phyloP scores from a whole-genome alignment of 2,113 vertebrate species.

The Ellobius talpinus region DNA sequence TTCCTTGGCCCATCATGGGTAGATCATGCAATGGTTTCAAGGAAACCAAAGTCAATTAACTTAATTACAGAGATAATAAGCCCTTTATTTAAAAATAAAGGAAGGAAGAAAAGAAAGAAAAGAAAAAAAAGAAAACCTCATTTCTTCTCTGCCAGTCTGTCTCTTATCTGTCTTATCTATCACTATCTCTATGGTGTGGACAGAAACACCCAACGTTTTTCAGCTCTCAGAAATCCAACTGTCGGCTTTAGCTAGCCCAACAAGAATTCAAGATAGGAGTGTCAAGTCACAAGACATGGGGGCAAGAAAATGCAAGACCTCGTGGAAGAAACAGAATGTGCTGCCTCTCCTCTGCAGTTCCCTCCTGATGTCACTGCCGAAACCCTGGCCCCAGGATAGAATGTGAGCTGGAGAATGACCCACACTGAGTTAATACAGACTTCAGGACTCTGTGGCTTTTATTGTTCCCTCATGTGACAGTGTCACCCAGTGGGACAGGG shows the following conservation, averaged over 20 bases:
- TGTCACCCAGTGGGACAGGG: background rate
- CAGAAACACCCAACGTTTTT: background rate
- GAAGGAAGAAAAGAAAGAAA: background rate
- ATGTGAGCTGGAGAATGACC: background rate
- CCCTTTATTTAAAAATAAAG: background rate
- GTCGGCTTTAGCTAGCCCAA: background rate
- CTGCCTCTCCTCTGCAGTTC: background rate
- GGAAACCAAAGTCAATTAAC: background rate
- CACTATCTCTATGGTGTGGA: background rate
- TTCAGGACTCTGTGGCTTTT: no score
- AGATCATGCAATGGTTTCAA: background rate
- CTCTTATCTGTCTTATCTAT: background rate
- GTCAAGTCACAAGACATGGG: background rate
- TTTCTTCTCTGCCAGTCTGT: background rate
- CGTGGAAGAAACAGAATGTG: background rate
- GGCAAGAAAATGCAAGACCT: rapidly evolving
- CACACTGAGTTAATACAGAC: background rate
- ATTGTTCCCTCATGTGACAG: background rate
- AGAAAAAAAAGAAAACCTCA: background rate
- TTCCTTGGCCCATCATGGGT: background rate
- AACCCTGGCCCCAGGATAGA: background rate
- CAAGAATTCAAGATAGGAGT: background rate
- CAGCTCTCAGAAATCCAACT: background rate
- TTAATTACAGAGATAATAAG: background rate
- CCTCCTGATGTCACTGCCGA: background rate